Percentiles rank a stretch among this genome's conserved stretches.
phyloP scores from a whole-genome alignment of 2,113 vertebrate species.

The Argyrosomus japonicus region DNA sequence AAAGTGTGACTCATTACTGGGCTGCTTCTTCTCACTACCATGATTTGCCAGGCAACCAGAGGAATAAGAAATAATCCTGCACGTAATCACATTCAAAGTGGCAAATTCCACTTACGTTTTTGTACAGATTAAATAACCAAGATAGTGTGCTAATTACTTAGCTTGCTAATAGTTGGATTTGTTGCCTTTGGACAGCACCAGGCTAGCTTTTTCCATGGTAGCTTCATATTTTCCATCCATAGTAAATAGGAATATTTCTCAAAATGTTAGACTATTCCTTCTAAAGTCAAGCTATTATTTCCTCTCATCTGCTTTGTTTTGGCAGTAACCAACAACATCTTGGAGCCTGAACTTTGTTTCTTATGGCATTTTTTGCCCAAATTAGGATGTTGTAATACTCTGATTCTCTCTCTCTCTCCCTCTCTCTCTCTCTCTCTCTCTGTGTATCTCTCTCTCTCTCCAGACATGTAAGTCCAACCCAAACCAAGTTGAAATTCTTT shows the following conservation, averaged over 20 bases:
- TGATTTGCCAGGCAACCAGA: background rate
- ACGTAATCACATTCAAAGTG: background rate
- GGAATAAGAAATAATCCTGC: background rate
- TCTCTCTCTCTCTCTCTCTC: background rate
- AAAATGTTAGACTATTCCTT: background rate
- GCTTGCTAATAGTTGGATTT: background rate
- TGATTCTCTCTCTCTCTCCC: background rate
- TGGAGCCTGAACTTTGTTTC: constrained; percentile 20
- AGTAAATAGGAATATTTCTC: background rate
- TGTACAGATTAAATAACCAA: background rate
- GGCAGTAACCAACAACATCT: background rate
- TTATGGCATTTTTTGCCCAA: constrained; percentile 18
- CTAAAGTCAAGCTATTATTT: background rate
- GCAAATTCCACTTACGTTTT: background rate
- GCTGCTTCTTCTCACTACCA: background rate
- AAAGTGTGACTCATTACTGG: background rate
- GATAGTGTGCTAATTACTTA: background rate
- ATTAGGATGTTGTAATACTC: background rate
- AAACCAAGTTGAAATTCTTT: background rate
- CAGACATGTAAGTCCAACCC: background rate
- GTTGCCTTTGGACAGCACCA: background rate
- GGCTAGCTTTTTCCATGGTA: background rate
- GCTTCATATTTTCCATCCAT: background rate
- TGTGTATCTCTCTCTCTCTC: background rate
- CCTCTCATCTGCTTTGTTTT: background rate